phyloP scores from a whole-genome alignment of 2,888 invertebrate genomes.

The Andrena bucephala region DNA sequence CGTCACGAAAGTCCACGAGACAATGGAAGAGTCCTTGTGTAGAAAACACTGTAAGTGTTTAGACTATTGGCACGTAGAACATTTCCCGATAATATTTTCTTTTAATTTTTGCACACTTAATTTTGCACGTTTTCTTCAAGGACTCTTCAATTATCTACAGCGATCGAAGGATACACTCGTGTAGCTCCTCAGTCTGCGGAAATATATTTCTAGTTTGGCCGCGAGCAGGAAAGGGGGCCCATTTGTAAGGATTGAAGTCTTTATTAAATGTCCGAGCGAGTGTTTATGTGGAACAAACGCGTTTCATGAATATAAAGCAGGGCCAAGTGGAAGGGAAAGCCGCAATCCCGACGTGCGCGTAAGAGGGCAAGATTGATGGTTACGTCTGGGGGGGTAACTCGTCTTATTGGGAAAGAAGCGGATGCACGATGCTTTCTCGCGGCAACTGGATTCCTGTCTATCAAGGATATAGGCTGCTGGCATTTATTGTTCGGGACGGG shows the following conservation, averaged over 20 bases:
- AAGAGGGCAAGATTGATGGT: slow-evolving; percentile 48
- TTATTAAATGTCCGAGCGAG: slow-evolving; percentile 25
- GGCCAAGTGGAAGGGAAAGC: slow-evolving; percentile 11
- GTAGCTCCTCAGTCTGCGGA: too few species aligned
- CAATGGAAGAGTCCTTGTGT: too few species aligned
- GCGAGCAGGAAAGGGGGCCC: too few species aligned
- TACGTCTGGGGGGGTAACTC: slow-evolving; percentile 20
- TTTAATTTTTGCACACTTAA: too few species aligned
- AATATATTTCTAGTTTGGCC: neutral
- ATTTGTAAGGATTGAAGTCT: neutral
- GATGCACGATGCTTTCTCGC: slow-evolving; percentile 27
- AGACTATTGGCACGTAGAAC: too few species aligned
- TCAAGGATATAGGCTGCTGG: slow-evolving; percentile 35
- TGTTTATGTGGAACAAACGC: slow-evolving; percentile 12
- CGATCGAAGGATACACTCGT: too few species aligned
- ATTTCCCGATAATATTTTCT: too few species aligned
- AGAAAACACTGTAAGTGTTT: too few species aligned
- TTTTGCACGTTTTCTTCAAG: too few species aligned
- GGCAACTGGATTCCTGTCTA: slow-evolving; percentile 33
- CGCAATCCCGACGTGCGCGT: slow-evolving; percentile 15
- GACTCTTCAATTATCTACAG: too few species aligned
- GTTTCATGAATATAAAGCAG: slow-evolving; percentile 34
- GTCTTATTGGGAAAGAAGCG: slow-evolving; percentile 34
- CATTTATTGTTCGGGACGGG: slow-evolving; percentile 29
- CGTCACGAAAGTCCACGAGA: too few species aligned